Evolutionary conservation across 2,113 vertebrate species (phyloP), one percentile per base, ranked within the genome.

Genomic region (Ammodytes dubius): DNA sequence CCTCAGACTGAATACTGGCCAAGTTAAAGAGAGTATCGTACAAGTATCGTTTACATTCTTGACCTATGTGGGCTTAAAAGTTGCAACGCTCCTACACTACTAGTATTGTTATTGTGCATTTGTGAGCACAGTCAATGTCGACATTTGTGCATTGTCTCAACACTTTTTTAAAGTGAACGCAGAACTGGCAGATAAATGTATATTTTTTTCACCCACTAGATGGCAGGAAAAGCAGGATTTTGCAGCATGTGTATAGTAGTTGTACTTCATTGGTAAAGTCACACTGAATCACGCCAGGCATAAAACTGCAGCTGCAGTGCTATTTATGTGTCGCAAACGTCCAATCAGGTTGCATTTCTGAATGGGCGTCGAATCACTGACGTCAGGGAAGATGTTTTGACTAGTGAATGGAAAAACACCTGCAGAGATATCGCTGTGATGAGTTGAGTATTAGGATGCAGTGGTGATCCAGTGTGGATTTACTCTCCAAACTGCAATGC

Each of bases 401-500:
- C n/a, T 7, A 35, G 13, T 39, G 12, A 66, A 27, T 27, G 58
- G 37, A 46, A 52, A 58, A 54, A 50, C 43, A 60, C 39, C 59
- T n/a, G 45, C 4, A 54, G 7, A 19, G 15, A 70, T 42, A 13
- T 4, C 19, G 7, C 70, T 10, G 12, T 15, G 3, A 6, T 76
- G 78, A 40, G 5, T 54, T 46, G 43, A 43, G 13, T 1, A 69
- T 17, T 27, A 35, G 5, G 13, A 27, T 27, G 27, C 27, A 67
- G 12, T 17, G 17, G 14, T 5, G 70, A 64, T 75, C 63, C 45
- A 73, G 47, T 83, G 59, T 80, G 59, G 76, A 71, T 74, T 77
- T 77, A 52, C 49, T 68, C 7, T 67, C 79, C 43, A 60, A 72
- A 76, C 70, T 57, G 19, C 57, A 81, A 77, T 42, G 52, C 88